These are phyloP conservation scores for Jaculus jaculus DNA, from an alignment of 2,113 vertebrate genomes.

Conservation along the genomic window DNA sequence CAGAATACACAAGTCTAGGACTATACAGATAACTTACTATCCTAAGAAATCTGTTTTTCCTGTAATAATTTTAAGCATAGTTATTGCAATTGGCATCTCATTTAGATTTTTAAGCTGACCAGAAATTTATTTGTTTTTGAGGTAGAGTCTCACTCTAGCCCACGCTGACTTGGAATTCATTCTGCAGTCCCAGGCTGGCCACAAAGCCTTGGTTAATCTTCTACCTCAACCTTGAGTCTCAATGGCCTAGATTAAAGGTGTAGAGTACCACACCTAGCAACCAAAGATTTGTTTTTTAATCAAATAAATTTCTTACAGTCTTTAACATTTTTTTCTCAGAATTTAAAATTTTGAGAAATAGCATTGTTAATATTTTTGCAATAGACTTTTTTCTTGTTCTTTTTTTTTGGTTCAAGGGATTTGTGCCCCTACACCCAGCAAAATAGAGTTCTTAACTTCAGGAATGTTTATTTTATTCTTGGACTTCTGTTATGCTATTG, in stretches of 20 bases:
- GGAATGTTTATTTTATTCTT: constrained; percentile 20
- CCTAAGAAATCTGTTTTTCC: not conserved
- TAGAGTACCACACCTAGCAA: too few relatives aligned
- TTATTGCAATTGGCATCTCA: not conserved
- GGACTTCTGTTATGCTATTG: not conserved
- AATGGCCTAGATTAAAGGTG: too few relatives aligned
- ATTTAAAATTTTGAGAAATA: not conserved
- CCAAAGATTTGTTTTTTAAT: not conserved
- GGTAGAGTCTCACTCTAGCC: too few relatives aligned
- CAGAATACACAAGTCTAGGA: not conserved
- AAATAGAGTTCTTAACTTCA: not conserved
- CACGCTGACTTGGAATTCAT: too few relatives aligned
- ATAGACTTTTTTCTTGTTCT: not conserved
- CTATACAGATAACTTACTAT: not conserved
- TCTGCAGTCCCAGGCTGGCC: too few relatives aligned
- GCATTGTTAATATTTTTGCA: not conserved
- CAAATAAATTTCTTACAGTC: not conserved
- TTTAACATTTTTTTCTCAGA: constrained; percentile 11
- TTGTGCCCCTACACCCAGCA: too few relatives aligned
- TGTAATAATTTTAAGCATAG: not conserved
- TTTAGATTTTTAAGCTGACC: not conserved
- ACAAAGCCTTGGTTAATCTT: too few relatives aligned
- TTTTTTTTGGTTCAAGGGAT: too few relatives aligned
- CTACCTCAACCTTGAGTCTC: too few relatives aligned
- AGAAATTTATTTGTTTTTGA: not conserved